Evolutionary conservation across 2,888 invertebrate genomes (phyloP).

Genomic region (Tubulanus polymorphus): DNA sequence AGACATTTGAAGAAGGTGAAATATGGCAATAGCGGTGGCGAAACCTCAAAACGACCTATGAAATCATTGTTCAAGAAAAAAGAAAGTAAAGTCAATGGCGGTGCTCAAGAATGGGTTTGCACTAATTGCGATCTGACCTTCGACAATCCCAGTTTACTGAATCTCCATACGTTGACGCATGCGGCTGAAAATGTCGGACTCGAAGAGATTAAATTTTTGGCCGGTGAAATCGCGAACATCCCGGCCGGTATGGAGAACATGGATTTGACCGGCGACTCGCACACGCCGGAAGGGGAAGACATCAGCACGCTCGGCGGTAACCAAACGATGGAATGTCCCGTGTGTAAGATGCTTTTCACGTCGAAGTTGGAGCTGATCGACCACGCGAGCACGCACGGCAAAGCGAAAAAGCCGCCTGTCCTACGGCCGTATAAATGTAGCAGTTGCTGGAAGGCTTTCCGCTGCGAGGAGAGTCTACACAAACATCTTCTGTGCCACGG

Average conservation of each 20-base stretch:
- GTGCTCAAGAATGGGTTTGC: constrained; percentile 47
- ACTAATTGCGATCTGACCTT: constrained; percentile 53
- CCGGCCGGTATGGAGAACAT: neutral
- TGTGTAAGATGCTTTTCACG: constrained; percentile 47
- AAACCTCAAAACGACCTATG: no score
- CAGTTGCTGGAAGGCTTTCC: constrained; percentile 64
- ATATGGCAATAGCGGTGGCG: no score
- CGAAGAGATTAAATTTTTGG: constrained; percentile 23
- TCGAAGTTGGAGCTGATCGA: constrained; percentile 54
- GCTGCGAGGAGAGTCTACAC: constrained; percentile 62
- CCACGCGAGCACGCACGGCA: constrained; percentile 57
- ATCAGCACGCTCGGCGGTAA: neutral
- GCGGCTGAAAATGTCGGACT: constrained; percentile 53
- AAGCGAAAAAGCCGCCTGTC: constrained; percentile 12
- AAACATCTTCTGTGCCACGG: constrained; percentile 67
- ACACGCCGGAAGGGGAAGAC: neutral
- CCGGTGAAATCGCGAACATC: neutral
- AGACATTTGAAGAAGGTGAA: neutral
- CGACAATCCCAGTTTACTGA: constrained; percentile 54
- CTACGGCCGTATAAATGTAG: neutral
- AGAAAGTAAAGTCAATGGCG: constrained; percentile 33
- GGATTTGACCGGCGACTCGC: neutral
- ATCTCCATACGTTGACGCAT: constrained; percentile 58
- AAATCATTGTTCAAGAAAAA: constrained; percentile 44
- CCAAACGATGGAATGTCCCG: constrained; percentile 42